phyloP scores from a whole-genome alignment of 2,888 invertebrate genomes.

The Spicauda simplicius region DNA sequence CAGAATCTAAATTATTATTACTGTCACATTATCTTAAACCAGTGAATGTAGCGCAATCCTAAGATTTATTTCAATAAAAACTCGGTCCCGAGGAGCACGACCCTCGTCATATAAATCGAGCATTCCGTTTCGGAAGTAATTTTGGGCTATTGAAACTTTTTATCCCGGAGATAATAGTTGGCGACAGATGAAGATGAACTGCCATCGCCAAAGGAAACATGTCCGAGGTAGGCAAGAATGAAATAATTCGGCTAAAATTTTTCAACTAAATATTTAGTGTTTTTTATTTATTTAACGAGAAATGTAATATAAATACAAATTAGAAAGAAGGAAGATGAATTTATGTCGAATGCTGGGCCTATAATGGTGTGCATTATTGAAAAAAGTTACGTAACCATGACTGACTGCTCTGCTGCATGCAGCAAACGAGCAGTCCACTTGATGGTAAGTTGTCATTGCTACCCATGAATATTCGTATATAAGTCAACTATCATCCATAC shows the following conservation, averaged over 20 bases:
- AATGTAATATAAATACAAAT: no score
- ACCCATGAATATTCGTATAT: no score
- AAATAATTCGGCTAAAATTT: neutral
- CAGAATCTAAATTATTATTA: conserved; percentile 8
- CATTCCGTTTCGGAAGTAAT: conserved; percentile 31
- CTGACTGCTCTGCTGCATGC: no score
- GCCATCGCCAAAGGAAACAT: conserved; percentile 8
- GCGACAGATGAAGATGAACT: conserved; percentile 27
- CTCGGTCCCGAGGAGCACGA: conserved; percentile 9
- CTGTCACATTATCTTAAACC: conserved; percentile 20
- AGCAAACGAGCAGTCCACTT: no score
- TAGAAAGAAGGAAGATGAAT: no score
- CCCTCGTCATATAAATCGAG: conserved; percentile 32
- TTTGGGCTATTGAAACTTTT: conserved; percentile 35
- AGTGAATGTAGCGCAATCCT: conserved; percentile 19
- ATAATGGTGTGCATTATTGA: no score
- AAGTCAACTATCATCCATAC: no score
- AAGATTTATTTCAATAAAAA: conserved; percentile 33
- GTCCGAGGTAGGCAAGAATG: neutral
- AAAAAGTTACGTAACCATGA: no score
- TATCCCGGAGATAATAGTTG: conserved; percentile 27
- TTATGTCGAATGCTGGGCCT: no score
- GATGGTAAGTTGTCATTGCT: no score
- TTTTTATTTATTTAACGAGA: neutral
- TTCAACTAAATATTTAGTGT: neutral